Percentiles rank a stretch among this genome's conserved stretches.
Evolutionary conservation across 2,113 vertebrate genomes (phyloP).

Genomic region (Spermophilus dauricus): DNA sequence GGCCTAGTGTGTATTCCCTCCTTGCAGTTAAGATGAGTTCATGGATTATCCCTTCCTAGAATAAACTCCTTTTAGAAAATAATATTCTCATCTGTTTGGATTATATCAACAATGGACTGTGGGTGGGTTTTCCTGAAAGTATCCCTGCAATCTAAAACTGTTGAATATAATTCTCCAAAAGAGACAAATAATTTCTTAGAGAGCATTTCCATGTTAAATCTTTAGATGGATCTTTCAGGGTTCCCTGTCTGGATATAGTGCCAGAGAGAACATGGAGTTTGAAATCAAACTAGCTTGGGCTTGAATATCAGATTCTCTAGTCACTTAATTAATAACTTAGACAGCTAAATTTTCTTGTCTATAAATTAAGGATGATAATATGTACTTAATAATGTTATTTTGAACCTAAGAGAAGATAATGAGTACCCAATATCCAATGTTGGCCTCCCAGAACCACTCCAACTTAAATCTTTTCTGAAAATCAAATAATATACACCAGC

Average conservation of each 20-base stretch:
- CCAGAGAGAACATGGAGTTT: not conserved
- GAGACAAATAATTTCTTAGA: not conserved
- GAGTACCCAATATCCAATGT: not conserved
- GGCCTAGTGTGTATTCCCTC: not conserved
- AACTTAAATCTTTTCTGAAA: not conserved
- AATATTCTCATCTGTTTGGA: not conserved
- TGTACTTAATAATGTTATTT: not conserved
- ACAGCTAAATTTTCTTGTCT: not conserved
- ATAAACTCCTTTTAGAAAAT: not conserved
- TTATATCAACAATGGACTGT: not conserved
- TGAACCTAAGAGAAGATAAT: not conserved
- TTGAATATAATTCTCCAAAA: not conserved
- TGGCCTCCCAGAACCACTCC: not conserved
- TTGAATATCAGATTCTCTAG: not conserved
- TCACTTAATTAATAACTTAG: not conserved
- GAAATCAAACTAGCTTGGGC: not conserved
- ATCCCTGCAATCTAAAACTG: not conserved
- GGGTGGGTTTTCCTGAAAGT: not conserved
- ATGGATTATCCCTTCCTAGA: not conserved
- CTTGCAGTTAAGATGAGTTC: not conserved
- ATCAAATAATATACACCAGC: not conserved
- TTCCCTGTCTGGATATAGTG: too few relatives aligned
- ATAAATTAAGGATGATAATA: not conserved
- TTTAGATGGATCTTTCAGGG: not conserved
- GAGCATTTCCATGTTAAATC: not conserved